These are phyloP conservation scores for Eurois occulta DNA, from an alignment of 2,888 invertebrate genomes.

Conservation along the genomic window DNA sequence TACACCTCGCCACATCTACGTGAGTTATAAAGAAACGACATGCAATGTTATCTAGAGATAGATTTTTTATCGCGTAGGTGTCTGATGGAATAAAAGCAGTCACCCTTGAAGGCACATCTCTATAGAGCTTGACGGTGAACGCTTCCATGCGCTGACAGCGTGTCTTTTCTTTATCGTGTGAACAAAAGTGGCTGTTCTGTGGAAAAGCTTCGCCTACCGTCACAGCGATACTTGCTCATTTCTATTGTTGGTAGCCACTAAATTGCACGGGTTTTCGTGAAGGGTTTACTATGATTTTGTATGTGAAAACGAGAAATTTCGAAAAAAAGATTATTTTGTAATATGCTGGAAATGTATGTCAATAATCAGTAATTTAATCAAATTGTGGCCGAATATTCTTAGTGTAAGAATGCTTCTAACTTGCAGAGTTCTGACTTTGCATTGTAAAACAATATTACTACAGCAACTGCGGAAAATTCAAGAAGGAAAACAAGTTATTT, in stretches of 20 bases:
- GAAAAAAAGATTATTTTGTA: background rate
- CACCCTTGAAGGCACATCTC: slow-evolving; percentile 59
- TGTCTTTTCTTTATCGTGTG: slow-evolving; percentile 71
- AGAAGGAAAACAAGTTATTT: slow-evolving; percentile 19
- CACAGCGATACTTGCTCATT: slow-evolving; percentile 8
- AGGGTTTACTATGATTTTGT: background rate
- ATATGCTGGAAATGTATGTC: background rate
- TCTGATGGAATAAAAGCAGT: slow-evolving; percentile 55
- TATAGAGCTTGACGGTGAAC: slow-evolving; percentile 48
- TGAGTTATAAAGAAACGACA: slow-evolving; percentile 45
- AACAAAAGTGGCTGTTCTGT: slow-evolving; percentile 72
- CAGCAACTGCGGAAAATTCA: background rate
- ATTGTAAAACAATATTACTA: background rate
- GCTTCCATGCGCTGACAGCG: slow-evolving; percentile 62
- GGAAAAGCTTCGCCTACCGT: slow-evolving; percentile 38
- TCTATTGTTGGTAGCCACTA: slow-evolving; percentile 23
- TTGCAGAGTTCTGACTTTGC: background rate
- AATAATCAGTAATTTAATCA: background rate
- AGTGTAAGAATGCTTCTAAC: background rate
- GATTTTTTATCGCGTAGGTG: slow-evolving; percentile 52
- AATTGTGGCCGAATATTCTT: background rate
- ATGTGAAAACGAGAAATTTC: background rate
- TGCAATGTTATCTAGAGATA: slow-evolving; percentile 47
- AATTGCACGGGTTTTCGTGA: slow-evolving; percentile 1
- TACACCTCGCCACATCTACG: background rate